Base-by-base conservation (phyloP, 2,113 vertebrate species). In the Megatriorchis doriae region DNA sequence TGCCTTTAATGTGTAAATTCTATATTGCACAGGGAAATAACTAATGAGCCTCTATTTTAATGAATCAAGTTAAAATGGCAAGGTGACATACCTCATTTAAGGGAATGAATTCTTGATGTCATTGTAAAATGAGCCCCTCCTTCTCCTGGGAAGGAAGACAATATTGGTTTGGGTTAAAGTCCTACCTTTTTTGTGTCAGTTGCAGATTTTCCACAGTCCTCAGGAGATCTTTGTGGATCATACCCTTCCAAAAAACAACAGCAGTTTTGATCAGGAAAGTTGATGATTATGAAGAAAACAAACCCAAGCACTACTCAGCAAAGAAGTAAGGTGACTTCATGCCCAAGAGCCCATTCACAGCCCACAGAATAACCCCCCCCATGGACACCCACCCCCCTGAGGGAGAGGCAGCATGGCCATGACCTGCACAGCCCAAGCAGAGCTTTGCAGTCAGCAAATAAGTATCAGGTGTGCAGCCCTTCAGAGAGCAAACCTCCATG, bases 1-100 rank as follows among this genome's bases (percentile, higher is more conserved):
- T 95, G 93, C 74, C 94, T 97, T 93, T 96, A 94, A 96, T 83
- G 81, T 96, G 92, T 78, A 96, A 97, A 97, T 97, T 91, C 94
- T 86, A 91, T 72, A 88, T 90, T 74, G 71, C 95, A 93, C 93
- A 88, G 81, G 93, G 93, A 94, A 97, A 53, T 81, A 93, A 78
- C 88, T 97, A 96, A 93, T 65, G 67, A 97, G 77, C n/a, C 59
- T 65, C 85, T 89, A 47, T 96, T 95, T 93, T 94, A 96, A 97
- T 94, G 89, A 97, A 96, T 92, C 81, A 86, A 86, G 93, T 81
- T 92, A 80, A 95, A 95, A 94, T 92, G 89, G 75, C 93, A 94
- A 88, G 89, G 91, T 96, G 93, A 96, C 84, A 91, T 91, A 67
- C 36, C 72, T 95, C 93, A 92, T 93, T 96, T 92, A 94, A 68